Evolutionary conservation across 1,140 invertebrate species (phyloP).

Genomic region (Pseudoatta argentina): DNA sequence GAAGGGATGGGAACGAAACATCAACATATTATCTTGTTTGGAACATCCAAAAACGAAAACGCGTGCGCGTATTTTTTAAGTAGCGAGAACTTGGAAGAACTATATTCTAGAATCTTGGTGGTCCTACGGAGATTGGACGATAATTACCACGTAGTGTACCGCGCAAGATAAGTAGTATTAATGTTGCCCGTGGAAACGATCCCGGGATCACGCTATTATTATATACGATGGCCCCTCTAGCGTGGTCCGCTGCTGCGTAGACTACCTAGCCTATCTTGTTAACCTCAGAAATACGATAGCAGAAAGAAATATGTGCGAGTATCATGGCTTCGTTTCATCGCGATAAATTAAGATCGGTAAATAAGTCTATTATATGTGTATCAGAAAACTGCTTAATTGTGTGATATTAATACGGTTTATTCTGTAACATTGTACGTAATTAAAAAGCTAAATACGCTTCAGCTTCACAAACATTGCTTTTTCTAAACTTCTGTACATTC

Average conservation of each 20-base stretch:
- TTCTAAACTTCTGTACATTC: not conserved
- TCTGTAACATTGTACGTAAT: not conserved
- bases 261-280: constrained; percentile 60
- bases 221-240: constrained; percentile 64
- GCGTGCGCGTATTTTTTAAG: constrained; percentile 62
- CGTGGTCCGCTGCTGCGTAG: constrained; percentile 39
- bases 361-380: constrained; percentile 49
- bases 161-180: constrained; percentile 76
- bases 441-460: not conserved
- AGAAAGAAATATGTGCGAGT: constrained; percentile 11
- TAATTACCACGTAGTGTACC: constrained; percentile 75
- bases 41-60: constrained; percentile 58
- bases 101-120: constrained; percentile 74
- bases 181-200: constrained; percentile 73
- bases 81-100: constrained; percentile 73
- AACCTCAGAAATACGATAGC: constrained; percentile 56
- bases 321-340: constrained; percentile 25
- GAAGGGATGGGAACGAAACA: not conserved
- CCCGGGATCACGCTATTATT: constrained; percentile 70
- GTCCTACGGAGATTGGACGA: constrained; percentile 75
- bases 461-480: not conserved
- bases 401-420: constrained; percentile 1
- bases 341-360: constrained; percentile 52
- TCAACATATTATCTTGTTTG: not conserved
- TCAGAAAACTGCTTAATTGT: not conserved